Conservation (phyloP, 2,113 vertebrate genomes). For the Tachysurus vachellii region DNA sequence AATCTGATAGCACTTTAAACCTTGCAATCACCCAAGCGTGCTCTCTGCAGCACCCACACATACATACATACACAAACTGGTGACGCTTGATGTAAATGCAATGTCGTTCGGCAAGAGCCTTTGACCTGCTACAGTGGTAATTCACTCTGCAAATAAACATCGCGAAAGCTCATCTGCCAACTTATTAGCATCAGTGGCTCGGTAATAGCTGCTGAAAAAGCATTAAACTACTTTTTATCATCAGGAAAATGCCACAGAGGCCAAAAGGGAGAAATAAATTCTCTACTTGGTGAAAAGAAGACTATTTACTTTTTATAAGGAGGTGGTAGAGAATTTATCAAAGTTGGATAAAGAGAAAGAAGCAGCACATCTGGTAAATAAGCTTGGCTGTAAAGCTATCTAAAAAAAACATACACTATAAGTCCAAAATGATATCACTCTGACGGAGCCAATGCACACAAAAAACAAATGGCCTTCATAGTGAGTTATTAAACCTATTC, state of each 20-base stretch:
- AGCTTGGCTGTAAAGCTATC: slow-evolving; percentile 3
- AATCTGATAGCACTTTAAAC: slow-evolving; percentile 39
- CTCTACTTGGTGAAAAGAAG: background rate
- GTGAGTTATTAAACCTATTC: slow-evolving; percentile 45
- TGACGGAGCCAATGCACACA: background rate
- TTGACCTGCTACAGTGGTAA: slow-evolving; percentile 36
- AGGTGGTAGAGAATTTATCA: background rate
- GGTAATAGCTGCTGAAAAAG: slow-evolving; percentile 25
- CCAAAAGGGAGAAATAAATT: slow-evolving; percentile 35
- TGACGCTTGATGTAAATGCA: slow-evolving; percentile 14
- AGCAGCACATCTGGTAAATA: slow-evolving; percentile 8
- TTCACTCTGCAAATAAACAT: slow-evolving; percentile 41
- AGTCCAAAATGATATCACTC: background rate
- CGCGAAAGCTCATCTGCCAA: slow-evolving; percentile 44
- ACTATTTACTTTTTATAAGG: slow-evolving; percentile 6
- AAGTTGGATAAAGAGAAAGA: background rate
- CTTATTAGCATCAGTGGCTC: slow-evolving; percentile 44
- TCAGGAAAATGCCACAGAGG: slow-evolving; percentile 23
- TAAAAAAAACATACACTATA: slow-evolving; percentile 9
- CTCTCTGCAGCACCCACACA: slow-evolving; percentile 7
- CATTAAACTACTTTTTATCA: background rate
- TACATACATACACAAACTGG: background rate
- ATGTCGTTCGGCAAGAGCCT: slow-evolving; percentile 1
- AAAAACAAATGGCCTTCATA: background rate
- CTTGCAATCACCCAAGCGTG: slow-evolving; percentile 19